These are phyloP conservation scores for Glossosoma conforme DNA, from an alignment of 1,140 invertebrate species.

Conservation along the genomic window DNA sequence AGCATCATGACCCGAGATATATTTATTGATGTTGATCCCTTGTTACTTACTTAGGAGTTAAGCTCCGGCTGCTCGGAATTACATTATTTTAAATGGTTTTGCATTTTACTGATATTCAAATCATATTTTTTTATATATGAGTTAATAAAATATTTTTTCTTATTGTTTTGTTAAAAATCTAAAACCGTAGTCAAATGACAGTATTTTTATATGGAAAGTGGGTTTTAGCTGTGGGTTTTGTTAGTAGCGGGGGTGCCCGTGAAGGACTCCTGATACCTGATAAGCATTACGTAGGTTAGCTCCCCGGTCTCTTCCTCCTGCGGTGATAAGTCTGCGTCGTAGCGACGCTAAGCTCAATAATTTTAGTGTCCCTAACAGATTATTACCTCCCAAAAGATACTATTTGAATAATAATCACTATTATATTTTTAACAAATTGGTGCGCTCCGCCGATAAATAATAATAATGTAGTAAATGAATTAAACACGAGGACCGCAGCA, in stretches of 20 bases:
- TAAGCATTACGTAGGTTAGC: conserved; percentile 54
- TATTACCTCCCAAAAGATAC: conserved; percentile 49
- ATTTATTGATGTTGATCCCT: no score
- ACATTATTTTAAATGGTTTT: conserved; percentile 32
- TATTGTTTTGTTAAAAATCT: conserved; percentile 29
- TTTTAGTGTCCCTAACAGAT: conserved; percentile 54
- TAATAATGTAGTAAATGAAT: no score
- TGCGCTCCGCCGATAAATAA: conserved; percentile 4
- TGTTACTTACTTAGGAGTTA: no score
- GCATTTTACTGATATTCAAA: conserved; percentile 31
- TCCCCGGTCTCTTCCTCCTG: conserved; percentile 30
- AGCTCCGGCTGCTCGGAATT: no score
- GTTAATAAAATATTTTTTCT: conserved; percentile 26
- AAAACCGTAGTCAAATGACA: conserved; percentile 52
- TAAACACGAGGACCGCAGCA: no score
- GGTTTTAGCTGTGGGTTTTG: conserved; percentile 34
- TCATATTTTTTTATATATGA: conserved; percentile 30
- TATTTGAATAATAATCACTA: conserved; percentile 21
- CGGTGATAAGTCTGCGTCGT: conserved; percentile 49
- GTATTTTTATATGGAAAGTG: conserved; percentile 54
- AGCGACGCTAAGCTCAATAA: conserved; percentile 51
- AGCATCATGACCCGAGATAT: no score
- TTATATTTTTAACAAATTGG: conserved; percentile 8
- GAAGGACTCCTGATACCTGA: conserved; percentile 48
- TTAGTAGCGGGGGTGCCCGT: conserved; percentile 32